Base-by-base conservation (phyloP, 2,797 vertebrate genomes). In the Limosa lapponica region DNA sequence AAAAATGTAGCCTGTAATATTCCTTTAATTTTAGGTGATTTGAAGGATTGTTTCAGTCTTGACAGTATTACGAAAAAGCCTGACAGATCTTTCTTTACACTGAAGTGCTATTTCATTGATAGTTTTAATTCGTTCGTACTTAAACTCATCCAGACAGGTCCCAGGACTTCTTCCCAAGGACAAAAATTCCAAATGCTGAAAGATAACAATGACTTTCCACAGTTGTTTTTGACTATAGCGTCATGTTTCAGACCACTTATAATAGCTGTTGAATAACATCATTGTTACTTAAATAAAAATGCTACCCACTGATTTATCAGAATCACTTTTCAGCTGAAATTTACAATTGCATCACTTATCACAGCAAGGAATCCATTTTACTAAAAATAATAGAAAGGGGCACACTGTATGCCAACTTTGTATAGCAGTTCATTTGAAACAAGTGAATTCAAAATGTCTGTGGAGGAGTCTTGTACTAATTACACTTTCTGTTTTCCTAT, bases 341-440 rank as follows among this genome's bases (percentile, higher is more conserved):
- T 97, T 97, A 82, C 90, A 98, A 87, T 93, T 94, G 52, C 64
- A 95, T 67, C 92, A 97, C 95, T 98, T 98, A 98, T 97, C 98
- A 96, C 98, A 98, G 97, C 94, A 97, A 97, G 98, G 83, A 96
- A 97, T 95, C 93, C 92, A 97, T 97, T 98, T 98, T 93, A 52
- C 93, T 97, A 97, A 97, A 97, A 97, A 96, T 97, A 97, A 97
- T 72, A 92, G 70, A 94, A 97, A 93, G 49, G 58, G 51, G 22
- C 73, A 97, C 66, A 74, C 32, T 96, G 55, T 97, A 96, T 94
- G 91, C 72, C 79, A 96, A 96, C 93, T 94, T 87, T 83, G 23
- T 72, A 58, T 93, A 75, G 74, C 89, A 92, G 81, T 94, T 97
- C 82, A 91, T 90, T 97, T 95, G 86, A 97, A 97, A 95, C 34